Base-by-base conservation (phyloP, 1,140 invertebrate genomes). In the Cyphomyrmex costatus region DNA sequence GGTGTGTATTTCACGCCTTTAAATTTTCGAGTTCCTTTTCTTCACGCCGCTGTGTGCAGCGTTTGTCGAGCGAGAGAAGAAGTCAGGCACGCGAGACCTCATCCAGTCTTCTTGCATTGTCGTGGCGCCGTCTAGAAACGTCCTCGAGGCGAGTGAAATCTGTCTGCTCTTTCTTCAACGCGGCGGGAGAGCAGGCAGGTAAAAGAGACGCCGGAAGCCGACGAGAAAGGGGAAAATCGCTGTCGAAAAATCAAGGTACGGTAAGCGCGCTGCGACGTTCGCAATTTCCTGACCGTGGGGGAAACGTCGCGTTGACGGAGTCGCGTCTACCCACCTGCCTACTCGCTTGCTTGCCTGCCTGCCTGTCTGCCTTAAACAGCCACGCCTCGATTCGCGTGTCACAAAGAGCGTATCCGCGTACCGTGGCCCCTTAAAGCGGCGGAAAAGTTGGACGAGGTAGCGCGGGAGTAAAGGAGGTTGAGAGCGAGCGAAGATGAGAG, bases 181-280 rank as follows among this genome's bases (percentile, higher is more conserved):
- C 24, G 61, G 36, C 21, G 24, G 65, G 21, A 19, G 33, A 51
- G 78, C 78, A 60, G 36, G 79, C 51, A 83, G 68, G 79, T 82
- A 83, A 83, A 83, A 61, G 79, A 73, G 53, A 83, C 68, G 68
- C 53, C 79, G 79, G 79, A 83, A 83, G 68, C 19, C 14, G 79
- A 36, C 36, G 68, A 42, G 73, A 63, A 56, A 78, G 46, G 73
- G 73, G 73, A 51, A 78, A 78, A 77, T 85, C 82, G 60, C 61
- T 85, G 74, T 80, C 74, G 77, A 86, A 86, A 86, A 86, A 86
- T 86, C 84, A 78, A 86, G 80, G 70, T 33, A 87, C 58, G 66
- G 56, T 84, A 84, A 87, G 73, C 79, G 79, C 82, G 21, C 65
- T 71, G 53, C 58, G 80, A 76, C 80, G 80, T 85, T 87, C 80